These are phyloP conservation scores for Aplysina aerophoba DNA, from an alignment of 37 sponge, comb jelly and placozoan genomes.

Conservation along the genomic window DNA sequence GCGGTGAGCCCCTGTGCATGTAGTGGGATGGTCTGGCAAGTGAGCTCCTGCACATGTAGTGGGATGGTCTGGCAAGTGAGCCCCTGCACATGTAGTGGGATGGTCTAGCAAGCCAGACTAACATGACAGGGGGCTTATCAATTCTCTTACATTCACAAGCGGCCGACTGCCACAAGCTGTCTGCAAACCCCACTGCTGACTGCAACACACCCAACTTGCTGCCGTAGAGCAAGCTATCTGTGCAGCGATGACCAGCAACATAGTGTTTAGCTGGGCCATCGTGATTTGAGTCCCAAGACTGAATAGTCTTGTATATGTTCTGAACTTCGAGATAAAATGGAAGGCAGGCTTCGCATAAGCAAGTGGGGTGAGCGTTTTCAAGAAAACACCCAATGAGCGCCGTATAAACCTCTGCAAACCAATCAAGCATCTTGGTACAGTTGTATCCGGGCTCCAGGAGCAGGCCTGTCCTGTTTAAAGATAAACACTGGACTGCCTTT, in stretches of 20 bases:
- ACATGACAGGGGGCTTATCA: no score
- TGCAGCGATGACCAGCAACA: background rate
- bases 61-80: no score
- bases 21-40: no score
- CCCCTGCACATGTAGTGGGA: no score
- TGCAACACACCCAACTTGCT: background rate
- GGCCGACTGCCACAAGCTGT: background rate
- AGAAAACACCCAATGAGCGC: background rate
- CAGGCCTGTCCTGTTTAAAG: background rate
- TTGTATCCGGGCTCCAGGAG: constrained; percentile 1
- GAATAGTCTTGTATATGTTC: background rate
- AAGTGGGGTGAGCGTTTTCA: background rate
- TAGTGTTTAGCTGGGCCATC: no score
- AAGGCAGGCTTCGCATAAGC: background rate
- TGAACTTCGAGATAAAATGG: background rate
- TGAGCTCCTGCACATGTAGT: no score
- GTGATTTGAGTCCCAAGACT: background rate
- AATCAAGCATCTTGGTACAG: background rate
- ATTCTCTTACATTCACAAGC: background rate
- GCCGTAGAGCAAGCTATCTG: background rate
- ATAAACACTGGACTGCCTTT: background rate
- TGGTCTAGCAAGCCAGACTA: no score
- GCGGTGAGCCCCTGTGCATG: no score
- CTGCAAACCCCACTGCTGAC: background rate
- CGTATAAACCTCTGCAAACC: background rate